Evolutionary conservation across 2,113 vertebrate genomes (phyloP).

Genomic region (Tychaedon coryphoeus): DNA sequence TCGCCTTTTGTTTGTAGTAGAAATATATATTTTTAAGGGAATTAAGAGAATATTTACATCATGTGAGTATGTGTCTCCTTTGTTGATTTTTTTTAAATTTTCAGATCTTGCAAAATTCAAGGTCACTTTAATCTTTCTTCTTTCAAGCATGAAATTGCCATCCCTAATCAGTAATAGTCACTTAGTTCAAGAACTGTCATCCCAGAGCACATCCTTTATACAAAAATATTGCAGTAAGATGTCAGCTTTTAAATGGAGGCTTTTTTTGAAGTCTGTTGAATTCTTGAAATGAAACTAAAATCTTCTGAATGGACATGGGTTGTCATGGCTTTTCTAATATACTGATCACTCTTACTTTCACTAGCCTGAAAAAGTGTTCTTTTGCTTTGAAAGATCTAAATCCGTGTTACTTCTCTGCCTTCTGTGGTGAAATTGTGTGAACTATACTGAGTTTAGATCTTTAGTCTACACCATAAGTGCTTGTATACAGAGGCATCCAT

Average conservation of each 20-base stretch:
- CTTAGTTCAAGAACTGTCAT: not conserved
- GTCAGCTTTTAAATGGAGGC: not conserved
- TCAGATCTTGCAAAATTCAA: not conserved
- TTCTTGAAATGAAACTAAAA: not conserved
- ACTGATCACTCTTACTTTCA: not conserved
- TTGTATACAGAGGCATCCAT: not conserved
- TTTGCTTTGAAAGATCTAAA: not conserved
- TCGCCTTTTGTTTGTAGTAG: not conserved
- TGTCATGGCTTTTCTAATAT: not conserved
- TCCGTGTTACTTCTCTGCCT: not conserved
- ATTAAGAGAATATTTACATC: not conserved
- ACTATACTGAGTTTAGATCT: accelerated
- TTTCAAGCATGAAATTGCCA: not conserved
- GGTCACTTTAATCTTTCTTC: not conserved
- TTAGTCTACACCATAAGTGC: no score
- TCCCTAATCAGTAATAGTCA: not conserved
- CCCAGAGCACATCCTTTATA: not conserved
- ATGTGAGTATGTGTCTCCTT: not conserved
- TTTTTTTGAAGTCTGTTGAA: not conserved
- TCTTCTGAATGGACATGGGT: not conserved
- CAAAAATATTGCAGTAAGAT: not conserved
- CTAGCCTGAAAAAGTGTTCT: not conserved
- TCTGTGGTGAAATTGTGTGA: not conserved
- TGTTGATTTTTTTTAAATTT: not conserved
- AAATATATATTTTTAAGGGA: not conserved